Percentiles rank a stretch among this genome's conserved stretches.
Evolutionary conservation across 2,113 vertebrate genomes (phyloP).

Genomic region (Seriola quinqueradiata): DNA sequence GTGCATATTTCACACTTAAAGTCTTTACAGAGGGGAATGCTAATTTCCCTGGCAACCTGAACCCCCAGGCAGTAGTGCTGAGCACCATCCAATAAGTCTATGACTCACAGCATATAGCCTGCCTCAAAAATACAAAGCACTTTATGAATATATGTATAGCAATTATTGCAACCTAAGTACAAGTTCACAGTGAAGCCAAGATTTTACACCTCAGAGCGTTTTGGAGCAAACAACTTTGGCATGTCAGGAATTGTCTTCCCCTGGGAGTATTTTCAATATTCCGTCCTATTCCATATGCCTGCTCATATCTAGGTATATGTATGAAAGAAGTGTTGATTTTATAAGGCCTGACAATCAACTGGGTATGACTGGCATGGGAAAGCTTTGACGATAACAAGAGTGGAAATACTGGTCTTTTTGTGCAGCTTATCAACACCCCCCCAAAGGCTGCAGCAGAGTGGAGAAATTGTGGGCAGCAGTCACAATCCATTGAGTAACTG

Average conservation of each 20-base stretch:
- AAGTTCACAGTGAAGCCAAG: constrained; percentile 38
- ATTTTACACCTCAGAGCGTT: constrained; percentile 60
- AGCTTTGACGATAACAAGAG: constrained; percentile 50
- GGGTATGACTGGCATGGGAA: constrained; percentile 21
- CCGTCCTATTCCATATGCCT: constrained; percentile 34
- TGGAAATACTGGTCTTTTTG: constrained; percentile 50
- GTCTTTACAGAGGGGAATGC: constrained; percentile 31
- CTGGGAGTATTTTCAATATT: constrained; percentile 11
- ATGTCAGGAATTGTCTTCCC: constrained; percentile 58
- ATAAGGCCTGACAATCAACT: constrained; percentile 70
- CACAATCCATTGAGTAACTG: constrained; percentile 17
- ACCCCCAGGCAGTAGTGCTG: constrained; percentile 24
- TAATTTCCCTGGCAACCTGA: constrained; percentile 59
- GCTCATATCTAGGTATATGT: constrained; percentile 26
- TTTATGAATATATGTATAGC: constrained; percentile 71
- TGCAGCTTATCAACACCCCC: constrained; percentile 43
- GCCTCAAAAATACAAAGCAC: constrained; percentile 38
- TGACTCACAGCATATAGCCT: constrained; percentile 38
- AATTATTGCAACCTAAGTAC: constrained; percentile 58
- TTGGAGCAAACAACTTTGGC: constrained; percentile 63
- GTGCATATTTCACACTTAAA: constrained; percentile 41
- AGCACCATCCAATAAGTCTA: constrained; percentile 43
- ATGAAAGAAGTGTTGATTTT: constrained; percentile 51
- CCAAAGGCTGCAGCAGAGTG: constrained; percentile 28
- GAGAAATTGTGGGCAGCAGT: constrained; percentile 14